Evolutionary conservation across 2,797 vertebrate species (phyloP).

Genomic region (Argentina silus): DNA sequence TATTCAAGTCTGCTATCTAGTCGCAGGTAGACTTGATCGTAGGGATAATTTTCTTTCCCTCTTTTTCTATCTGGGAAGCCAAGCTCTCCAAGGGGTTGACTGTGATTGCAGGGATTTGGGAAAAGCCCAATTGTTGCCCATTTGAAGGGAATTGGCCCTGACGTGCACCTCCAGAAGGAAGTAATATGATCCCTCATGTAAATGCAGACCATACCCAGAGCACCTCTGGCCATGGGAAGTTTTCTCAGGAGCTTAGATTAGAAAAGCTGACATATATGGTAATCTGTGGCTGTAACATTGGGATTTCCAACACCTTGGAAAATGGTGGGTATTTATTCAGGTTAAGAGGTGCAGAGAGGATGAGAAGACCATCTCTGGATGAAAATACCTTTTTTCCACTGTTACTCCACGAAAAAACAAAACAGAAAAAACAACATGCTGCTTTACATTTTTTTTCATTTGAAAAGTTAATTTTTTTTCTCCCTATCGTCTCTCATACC

Average conservation of each 20-base stretch:
- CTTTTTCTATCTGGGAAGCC: slow-evolving; percentile 59
- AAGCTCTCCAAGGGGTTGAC: slow-evolving; percentile 72
- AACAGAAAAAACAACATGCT: neutral
- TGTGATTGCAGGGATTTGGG: slow-evolving; percentile 78
- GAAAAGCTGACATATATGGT: slow-evolving; percentile 69
- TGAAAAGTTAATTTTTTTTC: slow-evolving; percentile 22
- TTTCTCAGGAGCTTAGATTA: slow-evolving; percentile 78
- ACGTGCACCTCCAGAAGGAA: slow-evolving; percentile 84
- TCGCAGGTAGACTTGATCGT: slow-evolving; percentile 17
- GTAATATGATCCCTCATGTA: slow-evolving; percentile 86
- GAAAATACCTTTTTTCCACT: neutral
- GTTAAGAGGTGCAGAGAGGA: slow-evolving; percentile 24
- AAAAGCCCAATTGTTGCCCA: slow-evolving; percentile 78
- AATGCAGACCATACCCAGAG: slow-evolving; percentile 84
- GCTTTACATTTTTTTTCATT: neutral
- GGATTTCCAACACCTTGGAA: slow-evolving; percentile 66
- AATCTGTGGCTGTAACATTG: slow-evolving; percentile 73
- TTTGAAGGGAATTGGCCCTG: slow-evolving; percentile 89
- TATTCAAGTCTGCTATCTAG: slow-evolving; percentile 60
- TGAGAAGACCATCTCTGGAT: slow-evolving; percentile 6
- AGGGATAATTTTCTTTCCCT: slow-evolving; percentile 18
- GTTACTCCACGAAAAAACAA: neutral
- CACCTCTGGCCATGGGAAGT: slow-evolving; percentile 72
- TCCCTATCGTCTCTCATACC: slow-evolving; percentile 56
- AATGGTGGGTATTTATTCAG: neutral